Percentiles rank a stretch among this genome's conserved stretches.
These are phyloP conservation scores for Datnioides undecimradiatus DNA, from an alignment of 2,113 vertebrate species.

Conservation along the genomic window DNA sequence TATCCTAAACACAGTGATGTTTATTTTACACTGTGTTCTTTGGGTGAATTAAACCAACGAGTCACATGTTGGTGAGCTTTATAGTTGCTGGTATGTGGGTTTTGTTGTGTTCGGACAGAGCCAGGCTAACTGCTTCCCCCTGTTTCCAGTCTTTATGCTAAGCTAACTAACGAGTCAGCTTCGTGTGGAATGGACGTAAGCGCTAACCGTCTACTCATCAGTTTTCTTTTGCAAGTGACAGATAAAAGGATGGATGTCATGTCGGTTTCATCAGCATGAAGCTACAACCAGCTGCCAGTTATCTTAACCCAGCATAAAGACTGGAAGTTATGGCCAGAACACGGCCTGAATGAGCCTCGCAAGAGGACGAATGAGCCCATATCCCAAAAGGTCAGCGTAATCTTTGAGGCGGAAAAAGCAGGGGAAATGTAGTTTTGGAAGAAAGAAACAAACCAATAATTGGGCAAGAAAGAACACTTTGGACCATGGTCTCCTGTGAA, in stretches of 20 bases:
- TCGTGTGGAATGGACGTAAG: background rate
- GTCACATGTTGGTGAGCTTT: background rate
- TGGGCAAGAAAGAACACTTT: background rate
- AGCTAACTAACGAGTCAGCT: background rate
- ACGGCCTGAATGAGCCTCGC: too few relatives aligned
- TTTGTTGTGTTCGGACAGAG: background rate
- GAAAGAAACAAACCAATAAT: background rate
- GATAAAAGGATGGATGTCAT: too few relatives aligned
- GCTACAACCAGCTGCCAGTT: background rate
- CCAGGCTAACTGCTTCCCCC: background rate
- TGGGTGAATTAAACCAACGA: background rate
- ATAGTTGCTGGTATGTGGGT: background rate
- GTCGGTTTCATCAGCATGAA: too few relatives aligned
- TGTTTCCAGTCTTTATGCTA: background rate
- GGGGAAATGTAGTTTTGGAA: background rate
- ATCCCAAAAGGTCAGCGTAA: background rate
- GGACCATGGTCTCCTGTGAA: constrained; percentile 2
- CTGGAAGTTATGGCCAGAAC: background rate
- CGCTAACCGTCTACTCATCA: background rate
- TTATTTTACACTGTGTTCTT: background rate
- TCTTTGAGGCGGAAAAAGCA: constrained; percentile 5
- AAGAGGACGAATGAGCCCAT: background rate
- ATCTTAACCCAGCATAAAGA: background rate
- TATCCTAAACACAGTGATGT: background rate
- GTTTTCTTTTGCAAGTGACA: too few relatives aligned